Percentiles rank a stretch among this genome's conserved stretches.
Conservation (phyloP, 2,888 invertebrate species). For the Urechis unicinctus region DNA sequence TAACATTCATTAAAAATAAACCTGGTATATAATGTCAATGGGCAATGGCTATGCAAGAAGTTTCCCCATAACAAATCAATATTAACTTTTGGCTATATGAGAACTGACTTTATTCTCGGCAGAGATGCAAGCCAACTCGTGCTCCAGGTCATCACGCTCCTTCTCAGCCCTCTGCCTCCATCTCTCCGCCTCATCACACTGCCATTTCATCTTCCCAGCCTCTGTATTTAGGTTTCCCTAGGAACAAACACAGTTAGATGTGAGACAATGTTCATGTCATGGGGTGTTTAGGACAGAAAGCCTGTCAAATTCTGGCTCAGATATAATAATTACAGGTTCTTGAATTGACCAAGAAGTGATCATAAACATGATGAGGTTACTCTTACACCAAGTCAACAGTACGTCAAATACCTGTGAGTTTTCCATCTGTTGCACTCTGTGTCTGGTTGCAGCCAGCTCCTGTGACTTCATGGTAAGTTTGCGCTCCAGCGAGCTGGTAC, state of each 20-base stretch:
- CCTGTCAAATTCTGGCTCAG: no score
- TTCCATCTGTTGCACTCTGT: background rate
- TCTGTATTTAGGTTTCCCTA: slow-evolving; percentile 8
- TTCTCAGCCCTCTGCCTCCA: slow-evolving; percentile 1
- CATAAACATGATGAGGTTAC: no score
- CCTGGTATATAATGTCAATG: no score
- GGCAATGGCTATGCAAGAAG: no score
- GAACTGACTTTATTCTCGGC: slow-evolving; percentile 24
- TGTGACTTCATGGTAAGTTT: slow-evolving; percentile 31
- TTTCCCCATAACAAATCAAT: no score
- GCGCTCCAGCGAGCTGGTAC: slow-evolving; percentile 17
- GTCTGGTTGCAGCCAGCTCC: slow-evolving; percentile 21
- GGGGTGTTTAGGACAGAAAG: background rate
- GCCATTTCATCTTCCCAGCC: slow-evolving; percentile 15
- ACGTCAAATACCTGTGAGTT: no score
- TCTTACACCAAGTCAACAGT: no score
- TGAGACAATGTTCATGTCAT: background rate
- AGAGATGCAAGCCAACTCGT: background rate
- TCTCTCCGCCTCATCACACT: slow-evolving; percentile 22
- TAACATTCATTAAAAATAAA: no score
- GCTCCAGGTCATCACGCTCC: slow-evolving; percentile 4
- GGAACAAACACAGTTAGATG: background rate
- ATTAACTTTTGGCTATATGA: no score
- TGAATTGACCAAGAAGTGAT: no score
- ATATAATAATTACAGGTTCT: no score